Conservation (phyloP, 1,140 invertebrate genomes). For the Laupala kohalensis region DNA sequence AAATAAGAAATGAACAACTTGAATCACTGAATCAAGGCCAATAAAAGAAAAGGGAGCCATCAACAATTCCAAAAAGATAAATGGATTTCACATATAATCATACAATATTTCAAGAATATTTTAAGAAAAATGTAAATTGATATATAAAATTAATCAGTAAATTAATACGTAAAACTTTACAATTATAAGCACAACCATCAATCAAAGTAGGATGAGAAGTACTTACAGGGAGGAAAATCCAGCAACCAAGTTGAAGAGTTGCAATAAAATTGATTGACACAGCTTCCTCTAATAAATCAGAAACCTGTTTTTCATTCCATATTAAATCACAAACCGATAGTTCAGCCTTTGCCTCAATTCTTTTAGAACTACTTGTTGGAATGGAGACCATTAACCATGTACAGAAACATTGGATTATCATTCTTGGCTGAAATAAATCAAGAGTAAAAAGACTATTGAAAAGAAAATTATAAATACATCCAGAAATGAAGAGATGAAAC, state of each 20-base stretch:
- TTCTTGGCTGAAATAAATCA: slow-evolving; percentile 39
- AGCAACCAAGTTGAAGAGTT: slow-evolving; percentile 39
- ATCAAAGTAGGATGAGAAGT: neutral
- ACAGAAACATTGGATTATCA: slow-evolving; percentile 42
- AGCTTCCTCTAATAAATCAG: slow-evolving; percentile 33
- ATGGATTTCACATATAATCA: neutral
- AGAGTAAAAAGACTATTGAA: neutral
- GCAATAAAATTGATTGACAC: slow-evolving; percentile 34
- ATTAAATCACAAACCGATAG: neutral
- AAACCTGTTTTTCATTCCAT: neutral
- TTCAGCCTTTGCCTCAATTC: neutral
- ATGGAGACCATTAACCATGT: slow-evolving; percentile 41
- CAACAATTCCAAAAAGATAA: neutral
- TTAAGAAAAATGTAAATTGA: neutral
- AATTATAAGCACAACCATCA: neutral
- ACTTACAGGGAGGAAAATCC: slow-evolving; percentile 49
- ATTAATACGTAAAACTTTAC: neutral
- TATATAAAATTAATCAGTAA: neutral
- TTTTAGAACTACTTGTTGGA: neutral
- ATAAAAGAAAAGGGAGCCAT: neutral
- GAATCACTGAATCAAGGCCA: neutral
- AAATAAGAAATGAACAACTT: neutral
- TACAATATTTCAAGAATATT: neutral
- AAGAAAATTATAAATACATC: neutral
- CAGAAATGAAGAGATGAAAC: neutral